Percentiles rank a stretch among this genome's conserved stretches.
These are phyloP conservation scores for Ichneumon xanthorius DNA, from an alignment of 2,888 invertebrate species.

Conservation along the genomic window DNA sequence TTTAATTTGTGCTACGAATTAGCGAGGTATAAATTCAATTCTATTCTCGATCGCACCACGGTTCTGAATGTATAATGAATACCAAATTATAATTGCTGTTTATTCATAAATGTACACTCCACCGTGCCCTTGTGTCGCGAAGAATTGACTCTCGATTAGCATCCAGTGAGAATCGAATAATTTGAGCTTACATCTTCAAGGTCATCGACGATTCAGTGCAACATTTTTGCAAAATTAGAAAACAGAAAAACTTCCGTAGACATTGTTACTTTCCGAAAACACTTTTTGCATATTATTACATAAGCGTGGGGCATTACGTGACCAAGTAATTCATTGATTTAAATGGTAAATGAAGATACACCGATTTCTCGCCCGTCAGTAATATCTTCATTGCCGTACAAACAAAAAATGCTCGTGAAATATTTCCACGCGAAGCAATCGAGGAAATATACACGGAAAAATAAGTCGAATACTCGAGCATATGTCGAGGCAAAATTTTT, in stretches of 20 bases:
- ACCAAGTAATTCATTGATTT: background rate
- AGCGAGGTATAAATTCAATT: conserved; percentile 26
- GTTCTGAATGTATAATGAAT: background rate
- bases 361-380: no score
- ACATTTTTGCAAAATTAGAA: background rate
- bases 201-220: background rate
- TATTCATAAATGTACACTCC: background rate
- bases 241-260: background rate
- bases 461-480: background rate
- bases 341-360: background rate
- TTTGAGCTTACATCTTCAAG: background rate
- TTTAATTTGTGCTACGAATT: conserved; percentile 40
- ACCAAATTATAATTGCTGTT: conserved; percentile 7
- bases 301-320: no score
- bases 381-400: background rate
- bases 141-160: background rate
- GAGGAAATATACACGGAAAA: no score
- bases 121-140: background rate
- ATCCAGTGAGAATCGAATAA: background rate
- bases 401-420: background rate
- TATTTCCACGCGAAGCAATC: no score
- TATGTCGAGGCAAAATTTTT: background rate
- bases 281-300: no score
- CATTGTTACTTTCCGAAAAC: no score
- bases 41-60: conserved; percentile 2